phyloP scores from a whole-genome alignment of 2,113 vertebrate genomes.

The Zapus hudsonius region DNA sequence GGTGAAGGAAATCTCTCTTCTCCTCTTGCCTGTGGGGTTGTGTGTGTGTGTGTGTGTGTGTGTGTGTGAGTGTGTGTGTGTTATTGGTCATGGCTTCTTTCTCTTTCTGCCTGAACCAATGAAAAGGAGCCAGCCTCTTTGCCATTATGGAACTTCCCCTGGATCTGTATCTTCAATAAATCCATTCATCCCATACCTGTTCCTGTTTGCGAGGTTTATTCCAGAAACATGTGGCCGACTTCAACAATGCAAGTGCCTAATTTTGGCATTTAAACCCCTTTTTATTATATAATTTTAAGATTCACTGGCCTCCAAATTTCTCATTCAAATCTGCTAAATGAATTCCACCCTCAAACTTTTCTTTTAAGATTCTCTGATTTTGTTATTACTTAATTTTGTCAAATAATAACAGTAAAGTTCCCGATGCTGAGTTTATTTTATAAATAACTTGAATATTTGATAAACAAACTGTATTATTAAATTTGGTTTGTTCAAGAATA shows the following conservation, averaged over 20 bases:
- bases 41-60: too few species aligned
- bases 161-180: too few species aligned
- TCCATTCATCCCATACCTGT: too few species aligned
- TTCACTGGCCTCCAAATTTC: neutral
- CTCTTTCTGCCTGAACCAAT: too few species aligned
- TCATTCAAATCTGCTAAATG: neutral
- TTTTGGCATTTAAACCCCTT: neutral
- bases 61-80: too few species aligned
- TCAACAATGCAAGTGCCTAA: neutral
- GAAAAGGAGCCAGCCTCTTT: too few species aligned
- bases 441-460: neutral
- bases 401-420: neutral
- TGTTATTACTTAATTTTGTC: neutral
- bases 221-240: too few species aligned
- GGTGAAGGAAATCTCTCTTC: too few species aligned
- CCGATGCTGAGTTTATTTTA: neutral
- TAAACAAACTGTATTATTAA: neutral
- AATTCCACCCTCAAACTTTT: neutral
- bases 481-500: neutral
- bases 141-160: too few species aligned
- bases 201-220: too few species aligned
- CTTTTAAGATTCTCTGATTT: neutral
- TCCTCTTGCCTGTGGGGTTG: too few species aligned
- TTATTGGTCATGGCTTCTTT: too few species aligned
- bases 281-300: neutral